These are phyloP conservation scores for Dallia pectoralis DNA, from an alignment of 2,797 vertebrate genomes.

Conservation along the genomic window DNA sequence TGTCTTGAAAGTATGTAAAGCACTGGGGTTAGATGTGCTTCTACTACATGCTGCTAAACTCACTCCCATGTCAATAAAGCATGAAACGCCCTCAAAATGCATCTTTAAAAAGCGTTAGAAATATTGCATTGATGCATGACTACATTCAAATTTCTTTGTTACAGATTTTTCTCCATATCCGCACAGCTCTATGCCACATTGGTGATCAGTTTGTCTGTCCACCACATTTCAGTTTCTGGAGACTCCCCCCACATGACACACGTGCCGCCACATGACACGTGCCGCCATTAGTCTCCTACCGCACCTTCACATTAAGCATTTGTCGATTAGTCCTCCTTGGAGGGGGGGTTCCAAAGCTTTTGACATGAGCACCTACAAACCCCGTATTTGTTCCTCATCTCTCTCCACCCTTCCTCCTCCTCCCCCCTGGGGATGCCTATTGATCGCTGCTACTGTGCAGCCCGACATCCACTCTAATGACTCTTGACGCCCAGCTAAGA, in stretches of 20 bases:
- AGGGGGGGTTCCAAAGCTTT: conserved; percentile 14
- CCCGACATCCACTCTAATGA: conserved; percentile 21
- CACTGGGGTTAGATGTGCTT: too few species aligned
- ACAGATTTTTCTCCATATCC: too few species aligned
- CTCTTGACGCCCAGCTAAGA: conserved; percentile 22
- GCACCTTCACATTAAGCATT: not conserved
- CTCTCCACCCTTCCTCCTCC: not conserved
- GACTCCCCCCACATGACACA: not conserved
- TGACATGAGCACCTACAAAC: conserved; percentile 6
- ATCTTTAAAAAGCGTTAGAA: too few species aligned
- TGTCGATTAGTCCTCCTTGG: not conserved
- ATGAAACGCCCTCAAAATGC: too few species aligned
- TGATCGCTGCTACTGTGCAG: conserved; percentile 5
- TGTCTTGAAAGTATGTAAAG: too few species aligned
- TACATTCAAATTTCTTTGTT: too few species aligned
- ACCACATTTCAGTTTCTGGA: not conserved
- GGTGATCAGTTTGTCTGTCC: not conserved
- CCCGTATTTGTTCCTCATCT: not conserved
- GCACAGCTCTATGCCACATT: too few species aligned
- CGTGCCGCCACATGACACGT: not conserved
- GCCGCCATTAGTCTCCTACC: not conserved
- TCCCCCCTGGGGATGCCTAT: conserved; percentile 21
- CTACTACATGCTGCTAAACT: too few species aligned
- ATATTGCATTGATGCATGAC: too few species aligned
- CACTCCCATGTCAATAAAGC: too few species aligned